phyloP scores from a whole-genome alignment of 2,113 vertebrate genomes.

The Noctilio leporinus region DNA sequence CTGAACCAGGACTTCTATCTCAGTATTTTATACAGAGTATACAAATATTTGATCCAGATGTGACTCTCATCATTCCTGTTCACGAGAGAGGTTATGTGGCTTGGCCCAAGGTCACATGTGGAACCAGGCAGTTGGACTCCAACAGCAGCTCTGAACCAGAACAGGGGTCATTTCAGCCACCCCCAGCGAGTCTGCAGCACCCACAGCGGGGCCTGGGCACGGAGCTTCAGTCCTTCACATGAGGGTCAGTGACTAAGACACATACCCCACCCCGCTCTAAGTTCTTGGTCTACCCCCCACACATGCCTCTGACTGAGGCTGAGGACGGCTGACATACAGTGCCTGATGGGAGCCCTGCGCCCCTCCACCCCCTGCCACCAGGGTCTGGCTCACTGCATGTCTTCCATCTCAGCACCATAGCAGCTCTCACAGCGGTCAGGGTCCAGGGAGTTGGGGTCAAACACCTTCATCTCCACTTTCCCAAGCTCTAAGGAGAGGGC shows the following conservation, averaged over 20 bases:
- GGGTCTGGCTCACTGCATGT: conserved; percentile 86
- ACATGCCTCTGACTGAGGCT: not conserved
- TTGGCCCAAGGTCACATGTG: not conserved
- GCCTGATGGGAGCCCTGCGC: not conserved
- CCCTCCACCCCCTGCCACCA: not conserved
- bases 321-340: not conserved
- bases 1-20: not conserved
- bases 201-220: not conserved
- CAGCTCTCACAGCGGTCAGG: conserved; percentile 96
- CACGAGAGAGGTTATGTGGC: not conserved
- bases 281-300: not conserved
- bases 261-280: accelerated
- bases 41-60: not conserved
- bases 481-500: conserved; percentile 86
- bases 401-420: conserved; percentile 95
- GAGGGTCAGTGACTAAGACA: not conserved
- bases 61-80: not conserved
- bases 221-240: not conserved
- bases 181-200: not conserved
- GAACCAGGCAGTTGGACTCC: not conserved
- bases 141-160: not conserved
- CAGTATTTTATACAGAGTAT: not conserved
- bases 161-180: not conserved
- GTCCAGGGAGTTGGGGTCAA: conserved; percentile 91
- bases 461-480: conserved; percentile 84